Evolutionary conservation across 2,113 vertebrate species (phyloP), one percentile per base, ranked within the genome.

Genomic region (Microtus montanus): DNA sequence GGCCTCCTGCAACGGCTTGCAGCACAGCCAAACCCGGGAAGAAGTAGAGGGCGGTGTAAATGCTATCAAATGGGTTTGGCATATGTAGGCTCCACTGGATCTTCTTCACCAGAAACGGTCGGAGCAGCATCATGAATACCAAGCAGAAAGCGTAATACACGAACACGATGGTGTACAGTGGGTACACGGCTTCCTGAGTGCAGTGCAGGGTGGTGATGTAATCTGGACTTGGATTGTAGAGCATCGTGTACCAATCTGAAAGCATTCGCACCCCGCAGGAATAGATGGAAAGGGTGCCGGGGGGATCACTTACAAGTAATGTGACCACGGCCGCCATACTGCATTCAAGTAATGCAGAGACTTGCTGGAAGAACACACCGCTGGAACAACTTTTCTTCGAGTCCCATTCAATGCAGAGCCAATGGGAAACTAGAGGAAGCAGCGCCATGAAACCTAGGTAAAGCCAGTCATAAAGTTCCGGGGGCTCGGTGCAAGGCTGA

Each of bases 181-280:
- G 99, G 95, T 99, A 99, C 58, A 99, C 99, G 0, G 99, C 99
- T 98, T 99, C 99, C 5, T 99, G 99, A 5, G 99, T 99, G 96
- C 99, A 99, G 98, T 99, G 99, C 87, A 99, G 94, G 0, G 99
- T 99, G 97, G 98, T 99, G 95, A 99, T 58, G 6, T 99, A 99
- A 97, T 99, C 99, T 0, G 99, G 99, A 84, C 99, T 99, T 0
- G 99, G 99, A 95, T 99, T 99, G 98, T 99, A 99, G 14, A 99
- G 99, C 99, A 99, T 99, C 0, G 99, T 99, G 98, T 99, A 99
- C 99, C 99, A 99, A 96, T 99, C 99, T 0, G 99, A 99, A 28
- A 99, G 99, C 99, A 99, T 99, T 97, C 99, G 70, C n/a, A 99
- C 99, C 10, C 97, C 96, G 94, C 99, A 99, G 38, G 99, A 99